Evolutionary conservation across 1,140 invertebrate genomes (phyloP).

Genomic region (Temnothorax longispinosus): DNA sequence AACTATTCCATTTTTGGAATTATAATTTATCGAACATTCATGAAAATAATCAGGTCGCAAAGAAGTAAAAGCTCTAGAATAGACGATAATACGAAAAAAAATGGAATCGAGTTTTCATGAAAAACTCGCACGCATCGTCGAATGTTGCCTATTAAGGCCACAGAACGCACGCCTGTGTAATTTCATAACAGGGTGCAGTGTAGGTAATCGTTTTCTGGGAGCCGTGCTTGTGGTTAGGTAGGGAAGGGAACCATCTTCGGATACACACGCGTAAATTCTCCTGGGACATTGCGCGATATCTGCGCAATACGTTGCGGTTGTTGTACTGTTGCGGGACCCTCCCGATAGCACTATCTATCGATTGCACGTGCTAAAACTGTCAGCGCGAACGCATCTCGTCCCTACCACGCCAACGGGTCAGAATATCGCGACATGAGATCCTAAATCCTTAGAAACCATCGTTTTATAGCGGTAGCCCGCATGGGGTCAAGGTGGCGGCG

Average conservation of each 20-base stretch:
- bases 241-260: conserved; percentile 7
- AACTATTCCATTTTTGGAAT: conserved; percentile 51
- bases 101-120: neutral
- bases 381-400: conserved; percentile 63
- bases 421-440: conserved; percentile 20
- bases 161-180: neutral
- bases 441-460: conserved; percentile 1
- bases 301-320: conserved; percentile 20
- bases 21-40: neutral
- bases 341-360: conserved; percentile 73
- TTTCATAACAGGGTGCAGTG: conserved; percentile 34
- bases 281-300: conserved; percentile 38
- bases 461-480: conserved; percentile 74
- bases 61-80: neutral
- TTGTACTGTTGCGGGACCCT: conserved; percentile 22
- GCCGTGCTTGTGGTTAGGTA: neutral
- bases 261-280: conserved; percentile 46
- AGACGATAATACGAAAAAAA: neutral
- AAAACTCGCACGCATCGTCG: neutral
- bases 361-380: conserved; percentile 78
- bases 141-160: neutral
- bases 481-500: conserved; percentile 70
- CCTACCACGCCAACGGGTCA: conserved; percentile 7
- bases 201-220: conserved; percentile 28
- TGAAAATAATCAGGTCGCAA: neutral